Evolutionary conservation across 1,140 invertebrate species (phyloP).

Genomic region (Bicyclus anynana): DNA sequence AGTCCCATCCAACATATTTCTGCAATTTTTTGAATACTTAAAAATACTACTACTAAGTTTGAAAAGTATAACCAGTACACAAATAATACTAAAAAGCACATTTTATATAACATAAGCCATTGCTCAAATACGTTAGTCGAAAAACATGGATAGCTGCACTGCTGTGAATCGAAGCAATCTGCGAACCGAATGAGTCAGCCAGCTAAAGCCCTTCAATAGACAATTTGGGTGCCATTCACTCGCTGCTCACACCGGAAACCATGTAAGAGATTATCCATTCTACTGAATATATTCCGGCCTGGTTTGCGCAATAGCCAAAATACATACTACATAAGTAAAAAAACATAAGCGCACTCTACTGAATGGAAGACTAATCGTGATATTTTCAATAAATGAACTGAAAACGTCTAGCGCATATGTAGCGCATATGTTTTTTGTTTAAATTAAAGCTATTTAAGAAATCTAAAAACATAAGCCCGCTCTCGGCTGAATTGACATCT

Average conservation of each 20-base stretch:
- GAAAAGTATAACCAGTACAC: too few relatives aligned
- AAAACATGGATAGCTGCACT: slow-evolving; percentile 7
- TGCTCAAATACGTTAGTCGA: not conserved
- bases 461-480: too few relatives aligned
- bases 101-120: too few relatives aligned
- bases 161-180: slow-evolving; percentile 24
- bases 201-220: slow-evolving; percentile 35
- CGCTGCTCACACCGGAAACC: slow-evolving; percentile 44
- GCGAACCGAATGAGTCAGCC: slow-evolving; percentile 40
- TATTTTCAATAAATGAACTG: too few relatives aligned
- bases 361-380: not conserved
- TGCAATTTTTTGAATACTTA: too few relatives aligned
- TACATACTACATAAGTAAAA: slow-evolving; percentile 1
- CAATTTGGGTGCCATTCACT: slow-evolving; percentile 61
- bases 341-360: not conserved
- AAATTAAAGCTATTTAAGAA: too few relatives aligned
- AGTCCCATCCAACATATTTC: too few relatives aligned
- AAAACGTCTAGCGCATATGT: too few relatives aligned
- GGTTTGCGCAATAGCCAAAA: not conserved
- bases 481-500: too few relatives aligned
- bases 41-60: too few relatives aligned
- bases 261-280: slow-evolving; percentile 21
- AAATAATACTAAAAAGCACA: too few relatives aligned
- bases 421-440: too few relatives aligned
- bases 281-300: slow-evolving; percentile 8